Percentiles rank a stretch among this genome's conserved stretches.
Conservation (phyloP, 2,888 invertebrate genomes). For the Lochmaea capreae region DNA sequence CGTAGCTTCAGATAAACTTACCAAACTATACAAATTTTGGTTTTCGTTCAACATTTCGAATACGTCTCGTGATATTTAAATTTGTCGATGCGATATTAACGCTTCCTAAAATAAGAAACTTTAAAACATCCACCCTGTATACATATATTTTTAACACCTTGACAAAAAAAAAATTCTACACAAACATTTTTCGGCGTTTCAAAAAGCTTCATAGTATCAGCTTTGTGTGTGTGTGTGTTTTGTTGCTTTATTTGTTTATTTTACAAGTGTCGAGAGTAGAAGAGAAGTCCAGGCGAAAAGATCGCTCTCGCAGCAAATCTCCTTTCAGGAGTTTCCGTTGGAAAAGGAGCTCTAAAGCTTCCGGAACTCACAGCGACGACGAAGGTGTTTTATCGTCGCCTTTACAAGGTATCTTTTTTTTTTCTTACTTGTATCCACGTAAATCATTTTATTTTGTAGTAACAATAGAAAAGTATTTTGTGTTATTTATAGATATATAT, state of each 20-base stretch:
- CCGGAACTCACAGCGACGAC: conserved; percentile 82
- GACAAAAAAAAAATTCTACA: neutral
- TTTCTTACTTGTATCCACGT: neutral
- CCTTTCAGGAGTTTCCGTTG: conserved; percentile 94
- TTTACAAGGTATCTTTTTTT: conserved; percentile 49
- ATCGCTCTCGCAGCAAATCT: conserved; percentile 91
- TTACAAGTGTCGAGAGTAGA: conserved; percentile 60
- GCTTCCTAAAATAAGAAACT: no score
- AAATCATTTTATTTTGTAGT: neutral
- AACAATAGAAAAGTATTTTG: neutral
- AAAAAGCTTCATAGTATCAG: conserved; percentile 24
- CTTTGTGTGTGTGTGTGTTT: conserved; percentile 42
- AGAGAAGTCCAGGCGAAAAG: conserved; percentile 69
- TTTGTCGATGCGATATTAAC: no score
- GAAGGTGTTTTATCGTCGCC: conserved; percentile 76
- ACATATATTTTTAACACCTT: neutral
- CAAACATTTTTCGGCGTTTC: conserved; percentile 18
- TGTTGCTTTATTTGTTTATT: conserved; percentile 50
- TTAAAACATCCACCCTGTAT: no score
- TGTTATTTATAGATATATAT: neutral
- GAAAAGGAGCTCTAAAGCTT: conserved; percentile 77
- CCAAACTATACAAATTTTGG: no score
- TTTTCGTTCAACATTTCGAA: no score
- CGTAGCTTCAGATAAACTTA: no score
- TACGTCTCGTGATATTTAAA: no score